Base-by-base conservation (phyloP, 2,113 vertebrate genomes). In the Oncorhynchus gorbuscha region DNA sequence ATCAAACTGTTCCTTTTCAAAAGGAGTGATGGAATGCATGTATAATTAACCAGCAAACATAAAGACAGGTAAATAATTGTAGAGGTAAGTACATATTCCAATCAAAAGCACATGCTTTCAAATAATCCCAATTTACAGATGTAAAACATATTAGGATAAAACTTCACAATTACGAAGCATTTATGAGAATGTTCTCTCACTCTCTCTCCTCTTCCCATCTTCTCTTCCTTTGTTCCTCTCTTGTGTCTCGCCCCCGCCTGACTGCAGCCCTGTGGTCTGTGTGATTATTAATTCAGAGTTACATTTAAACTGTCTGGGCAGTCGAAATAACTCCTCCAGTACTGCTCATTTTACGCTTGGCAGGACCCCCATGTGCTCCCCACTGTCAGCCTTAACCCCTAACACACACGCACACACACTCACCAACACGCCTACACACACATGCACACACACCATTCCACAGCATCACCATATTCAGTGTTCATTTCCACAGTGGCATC, bases 221-320 rank as follows among this genome's bases (percentile, higher is more conserved):
- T 72, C 51, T 75, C 39, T 45, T 45, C 9, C 78, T 72, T 22
- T 74, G 59, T 75, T 76, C 76, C 79, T 71, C 55, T 68, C 77
- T 74, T 81, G 59, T 73, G 79, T 77, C 82, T 81, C 83, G 59
- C 72, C 82, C 83, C 84, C 84, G 78, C 77, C 65, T 71, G 5
- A 64, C 69, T 49, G 76, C 76, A 85, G 26, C 18, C 76, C 78
- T 74, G 76, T 84, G 87, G 70, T 83, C 81, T 76, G 79, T 75
- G 76, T 82, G 80, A 68, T 88, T 89, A 89, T 85, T 86, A 86
- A 85, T 90, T 90, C 71, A 89, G 83, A 81, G 72, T 89, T 83
- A 87, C 83, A 85, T 84, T 76, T 82, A 86, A 88, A 87, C 58
- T 65, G 82, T 84, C 82, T 82, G 84, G 87, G 87, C 87, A 80